Percentiles rank a stretch among this genome's conserved stretches.
Evolutionary conservation across 2,888 invertebrate species (phyloP).

Genomic region (Limnephilus auricula): DNA sequence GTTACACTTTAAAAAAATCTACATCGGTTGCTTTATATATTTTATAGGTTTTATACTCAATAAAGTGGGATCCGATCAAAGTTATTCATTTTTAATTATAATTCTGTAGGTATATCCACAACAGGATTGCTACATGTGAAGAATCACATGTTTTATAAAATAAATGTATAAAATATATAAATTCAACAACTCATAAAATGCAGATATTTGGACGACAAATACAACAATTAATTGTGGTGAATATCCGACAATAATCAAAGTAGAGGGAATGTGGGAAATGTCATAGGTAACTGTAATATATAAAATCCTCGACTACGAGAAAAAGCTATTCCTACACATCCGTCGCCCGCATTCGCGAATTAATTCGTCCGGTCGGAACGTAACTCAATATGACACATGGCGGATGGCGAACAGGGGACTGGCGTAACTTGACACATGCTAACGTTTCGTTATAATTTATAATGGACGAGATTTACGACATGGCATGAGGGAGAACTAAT

Average conservation of each 20-base stretch:
- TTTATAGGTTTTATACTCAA: too few relatives aligned
- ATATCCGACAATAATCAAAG: neutral
- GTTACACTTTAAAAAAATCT: too few relatives aligned
- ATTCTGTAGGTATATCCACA: too few relatives aligned
- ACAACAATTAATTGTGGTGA: neutral
- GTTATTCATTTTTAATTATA: too few relatives aligned
- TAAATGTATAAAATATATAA: too few relatives aligned
- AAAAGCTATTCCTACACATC: neutral
- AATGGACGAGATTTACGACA: conserved; percentile 9
- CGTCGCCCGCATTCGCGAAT: neutral
- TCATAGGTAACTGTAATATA: neutral
- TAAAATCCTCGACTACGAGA: neutral
- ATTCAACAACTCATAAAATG: neutral
- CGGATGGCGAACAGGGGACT: neutral
- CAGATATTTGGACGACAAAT: neutral
- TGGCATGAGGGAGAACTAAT: neutral
- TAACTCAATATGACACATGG: conserved; percentile 30
- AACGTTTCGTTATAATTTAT: conserved; percentile 15
- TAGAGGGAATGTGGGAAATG: neutral
- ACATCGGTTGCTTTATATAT: too few relatives aligned
- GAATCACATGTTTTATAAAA: too few relatives aligned
- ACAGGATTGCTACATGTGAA: too few relatives aligned
- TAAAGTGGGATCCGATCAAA: too few relatives aligned
- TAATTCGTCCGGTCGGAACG: neutral
- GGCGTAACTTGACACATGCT: neutral